These are phyloP conservation scores for Clinocottus analis DNA, from an alignment of 2,113 vertebrate genomes.

Conservation along the genomic window DNA sequence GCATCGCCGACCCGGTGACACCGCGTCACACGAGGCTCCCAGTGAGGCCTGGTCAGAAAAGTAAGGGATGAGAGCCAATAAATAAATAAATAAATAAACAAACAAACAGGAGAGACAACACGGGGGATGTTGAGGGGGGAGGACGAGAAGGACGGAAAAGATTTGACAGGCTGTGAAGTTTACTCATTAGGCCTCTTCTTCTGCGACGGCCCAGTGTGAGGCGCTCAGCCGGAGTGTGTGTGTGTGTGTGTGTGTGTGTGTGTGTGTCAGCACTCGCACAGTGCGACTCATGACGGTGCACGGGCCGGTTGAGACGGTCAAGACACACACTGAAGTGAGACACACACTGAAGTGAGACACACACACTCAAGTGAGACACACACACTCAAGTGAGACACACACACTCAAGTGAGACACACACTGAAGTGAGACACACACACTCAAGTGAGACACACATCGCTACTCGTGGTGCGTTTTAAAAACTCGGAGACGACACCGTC, in stretches of 20 bases:
- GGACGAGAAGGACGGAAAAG: slow-evolving; percentile 3
- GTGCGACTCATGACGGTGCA: slow-evolving; percentile 17
- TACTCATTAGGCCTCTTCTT: slow-evolving; percentile 56
- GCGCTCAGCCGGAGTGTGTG: slow-evolving; percentile 30
- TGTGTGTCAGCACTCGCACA: slow-evolving; percentile 32
- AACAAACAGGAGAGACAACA: slow-evolving; percentile 16
- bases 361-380: no score
- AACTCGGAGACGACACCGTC: no score
- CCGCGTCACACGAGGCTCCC: slow-evolving; percentile 39
- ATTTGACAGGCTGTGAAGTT: slow-evolving; percentile 53
- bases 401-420: no score
- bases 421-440: neutral
- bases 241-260: slow-evolving; percentile 47
- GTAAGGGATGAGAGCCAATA: slow-evolving; percentile 47
- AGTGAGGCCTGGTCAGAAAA: slow-evolving; percentile 53
- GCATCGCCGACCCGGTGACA: slow-evolving; percentile 51
- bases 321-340: neutral
- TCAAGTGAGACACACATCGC: no score
- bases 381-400: neutral
- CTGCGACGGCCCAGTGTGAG: slow-evolving; percentile 25
- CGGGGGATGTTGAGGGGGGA: neutral
- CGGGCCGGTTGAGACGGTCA: slow-evolving; percentile 25
- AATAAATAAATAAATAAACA: slow-evolving; percentile 14
- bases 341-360: neutral
- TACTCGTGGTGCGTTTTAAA: slow-evolving; percentile 16